phyloP scores from a whole-genome alignment of 2,888 invertebrate species.

The Bombylius discolor region DNA sequence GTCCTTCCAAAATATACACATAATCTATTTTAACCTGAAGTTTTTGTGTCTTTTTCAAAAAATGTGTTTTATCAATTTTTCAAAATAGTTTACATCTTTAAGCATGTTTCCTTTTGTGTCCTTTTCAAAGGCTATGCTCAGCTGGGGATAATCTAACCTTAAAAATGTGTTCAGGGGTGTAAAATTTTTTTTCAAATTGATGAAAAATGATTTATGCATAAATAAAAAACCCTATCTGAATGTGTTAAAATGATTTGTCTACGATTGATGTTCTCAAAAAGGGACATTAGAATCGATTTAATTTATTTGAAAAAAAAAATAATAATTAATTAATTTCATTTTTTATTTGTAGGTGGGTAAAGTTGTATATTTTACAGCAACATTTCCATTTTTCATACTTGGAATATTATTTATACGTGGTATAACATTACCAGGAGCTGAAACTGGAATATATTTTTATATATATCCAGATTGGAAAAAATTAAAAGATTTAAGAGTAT shows the following conservation, averaged over 20 bases:
- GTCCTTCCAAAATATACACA: no score
- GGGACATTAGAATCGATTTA: not conserved
- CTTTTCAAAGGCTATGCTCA: no score
- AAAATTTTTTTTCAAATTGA: no score
- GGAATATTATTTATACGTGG: slow-evolving; percentile 60
- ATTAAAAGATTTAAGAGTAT: slow-evolving; percentile 64
- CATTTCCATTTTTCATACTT: slow-evolving; percentile 67
- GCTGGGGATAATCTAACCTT: no score
- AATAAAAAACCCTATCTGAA: no score
- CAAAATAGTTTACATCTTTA: not conserved
- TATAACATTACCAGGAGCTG: slow-evolving; percentile 67
- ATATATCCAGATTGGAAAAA: slow-evolving; percentile 67
- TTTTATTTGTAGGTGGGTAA: slow-evolving; percentile 27
- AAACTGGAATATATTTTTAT: slow-evolving; percentile 62
- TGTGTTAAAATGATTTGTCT: no score
- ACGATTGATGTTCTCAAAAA: not conserved
- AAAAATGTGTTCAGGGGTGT: no score
- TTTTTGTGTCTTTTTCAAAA: no score
- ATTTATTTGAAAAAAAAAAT: not conserved
- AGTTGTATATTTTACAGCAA: slow-evolving; percentile 72
- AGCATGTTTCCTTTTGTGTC: no score
- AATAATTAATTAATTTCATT: no score
- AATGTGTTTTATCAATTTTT: slow-evolving; percentile 2
- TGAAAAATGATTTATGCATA: no score
- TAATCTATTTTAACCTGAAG: no score